Evolutionary conservation across 2,888 invertebrate species (phyloP).

Genomic region (Aspidiotus destructor): DNA sequence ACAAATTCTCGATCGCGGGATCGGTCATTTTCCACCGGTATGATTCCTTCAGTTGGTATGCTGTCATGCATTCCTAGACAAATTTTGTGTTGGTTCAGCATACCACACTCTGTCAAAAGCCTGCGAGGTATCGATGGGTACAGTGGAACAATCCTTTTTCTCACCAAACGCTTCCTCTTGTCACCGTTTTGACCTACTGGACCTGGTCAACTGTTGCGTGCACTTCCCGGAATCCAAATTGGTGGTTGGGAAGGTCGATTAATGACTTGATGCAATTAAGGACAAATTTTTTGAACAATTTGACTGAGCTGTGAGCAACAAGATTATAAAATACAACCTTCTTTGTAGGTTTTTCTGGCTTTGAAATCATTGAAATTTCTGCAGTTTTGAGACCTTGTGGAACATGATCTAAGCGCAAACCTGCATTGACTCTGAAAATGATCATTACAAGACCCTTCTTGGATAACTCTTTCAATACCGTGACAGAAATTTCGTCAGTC

Average conservation of each 20-base stretch:
- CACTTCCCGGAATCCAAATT: not conserved
- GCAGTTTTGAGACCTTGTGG: not conserved
- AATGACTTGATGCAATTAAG: not conserved
- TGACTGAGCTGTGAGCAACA: too few species aligned
- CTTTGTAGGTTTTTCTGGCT: not conserved
- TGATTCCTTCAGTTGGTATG: not conserved
- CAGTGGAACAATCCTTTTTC: not conserved
- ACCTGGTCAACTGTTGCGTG: not conserved
- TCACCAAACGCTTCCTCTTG: too few species aligned
- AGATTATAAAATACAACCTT: not conserved
- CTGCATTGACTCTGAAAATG: not conserved
- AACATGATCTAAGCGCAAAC: not conserved
- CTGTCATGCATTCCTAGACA: too few species aligned
- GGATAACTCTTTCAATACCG: not conserved
- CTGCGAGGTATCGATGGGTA: not conserved
- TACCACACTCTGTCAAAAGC: not conserved
- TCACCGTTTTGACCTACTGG: not conserved
- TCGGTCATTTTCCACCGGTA: constrained; percentile 1
- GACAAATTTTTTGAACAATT: not conserved
- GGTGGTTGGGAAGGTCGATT: not conserved
- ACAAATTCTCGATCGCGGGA: not conserved
- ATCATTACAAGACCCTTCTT: too few species aligned
- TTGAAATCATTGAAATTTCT: not conserved
- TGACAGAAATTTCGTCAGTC: not conserved
- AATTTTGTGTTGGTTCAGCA: not conserved